Evolutionary conservation across 2,113 vertebrate genomes (phyloP), one percentile per base, ranked within the genome.

Genomic region (Corythoichthys haematopterus): DNA sequence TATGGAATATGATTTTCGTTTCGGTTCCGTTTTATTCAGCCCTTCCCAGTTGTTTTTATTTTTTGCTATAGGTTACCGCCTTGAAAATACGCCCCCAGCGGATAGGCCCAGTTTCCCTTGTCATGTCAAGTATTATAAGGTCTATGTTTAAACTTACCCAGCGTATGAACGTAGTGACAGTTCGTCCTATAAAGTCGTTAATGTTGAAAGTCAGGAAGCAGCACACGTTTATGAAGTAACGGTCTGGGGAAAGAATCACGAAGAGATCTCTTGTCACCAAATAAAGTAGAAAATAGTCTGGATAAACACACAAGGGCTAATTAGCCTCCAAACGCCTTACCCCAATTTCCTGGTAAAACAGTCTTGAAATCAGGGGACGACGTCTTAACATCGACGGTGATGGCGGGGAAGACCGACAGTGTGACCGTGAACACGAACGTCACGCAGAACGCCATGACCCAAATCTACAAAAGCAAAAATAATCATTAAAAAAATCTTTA

Each of bases 181-280:
- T 91, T 8, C 94, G 88, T 0, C 94, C 94, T 0, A 92, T 0
- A 89, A 91, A 95, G 83, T 96, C 94, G 81, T 85, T 83, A 64
- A 93, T 0, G 50, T 95, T 96, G 86, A 96, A 96, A 12, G 87
- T 72, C 47, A 96, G 83, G 80, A 96, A 96, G 69, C 94, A 95
- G 85, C 92, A 93, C 12, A 95, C 90, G 0, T 92, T 89, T 70
- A 90, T 93, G 60, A 96, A 96, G 85, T 89, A 94, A 2, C 60
- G 65, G 2, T 88, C 94, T 96, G 78, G 56, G 4, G 56, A 40
- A 16, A 47, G 10, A 65, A 12, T 10, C 6, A 56, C 15, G n/a
- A 28, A 0, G 15, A 15, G 47, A 15, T 4, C 13, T 13, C 14
- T 28, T 28, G 20, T 28, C 20, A 28, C 20, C 20, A 28, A 28